Evolutionary conservation across 2,797 vertebrate genomes (phyloP).

Genomic region (Echeneis naucrates): DNA sequence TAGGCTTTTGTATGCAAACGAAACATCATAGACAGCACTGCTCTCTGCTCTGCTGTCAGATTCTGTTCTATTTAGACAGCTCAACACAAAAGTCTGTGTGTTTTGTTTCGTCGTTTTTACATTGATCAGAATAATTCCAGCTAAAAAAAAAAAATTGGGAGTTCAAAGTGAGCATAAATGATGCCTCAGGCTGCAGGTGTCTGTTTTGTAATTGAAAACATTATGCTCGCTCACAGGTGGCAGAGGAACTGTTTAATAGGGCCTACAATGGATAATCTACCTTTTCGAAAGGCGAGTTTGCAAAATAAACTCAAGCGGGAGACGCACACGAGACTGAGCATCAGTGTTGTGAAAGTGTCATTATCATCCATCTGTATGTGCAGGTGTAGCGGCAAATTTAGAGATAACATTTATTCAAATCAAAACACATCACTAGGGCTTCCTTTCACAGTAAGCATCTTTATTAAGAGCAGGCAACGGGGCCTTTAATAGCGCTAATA

Average conservation of each 20-base stretch:
- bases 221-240: neutral
- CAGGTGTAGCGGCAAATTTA: neutral
- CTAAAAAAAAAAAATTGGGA: neutral
- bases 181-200: neutral
- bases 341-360: neutral
- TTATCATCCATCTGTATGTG: neutral
- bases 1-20: neutral
- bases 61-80: neutral
- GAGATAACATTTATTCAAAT: neutral
- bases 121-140: neutral
- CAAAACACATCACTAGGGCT: neutral
- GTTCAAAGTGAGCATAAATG: neutral
- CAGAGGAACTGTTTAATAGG: neutral
- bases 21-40: neutral
- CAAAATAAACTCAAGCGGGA: slow-evolving; percentile 12
- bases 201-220: neutral
- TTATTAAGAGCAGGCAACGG: neutral
- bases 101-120: neutral
- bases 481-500: neutral
- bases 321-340: neutral
- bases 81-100: neutral
- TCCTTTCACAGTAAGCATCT: neutral
- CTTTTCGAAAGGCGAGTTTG: neutral
- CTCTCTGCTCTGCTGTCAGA: neutral
- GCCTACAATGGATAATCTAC: neutral